Conservation (phyloP, 2,888 invertebrate genomes). For the Gnatocerus cornutus region DNA sequence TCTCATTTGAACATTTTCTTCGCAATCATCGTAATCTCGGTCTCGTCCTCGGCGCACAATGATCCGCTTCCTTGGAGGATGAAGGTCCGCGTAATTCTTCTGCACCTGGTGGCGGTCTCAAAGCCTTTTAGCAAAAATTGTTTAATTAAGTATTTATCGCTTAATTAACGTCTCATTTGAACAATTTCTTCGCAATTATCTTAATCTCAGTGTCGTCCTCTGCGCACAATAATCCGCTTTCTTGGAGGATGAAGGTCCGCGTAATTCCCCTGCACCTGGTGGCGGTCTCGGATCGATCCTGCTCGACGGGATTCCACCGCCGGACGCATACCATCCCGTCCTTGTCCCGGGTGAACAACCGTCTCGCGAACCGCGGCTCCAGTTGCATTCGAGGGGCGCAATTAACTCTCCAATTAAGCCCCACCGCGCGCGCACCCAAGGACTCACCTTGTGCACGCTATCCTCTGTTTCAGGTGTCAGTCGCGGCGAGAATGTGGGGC, state of each 20-base stretch:
- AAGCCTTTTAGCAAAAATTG: no score
- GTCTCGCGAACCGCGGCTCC: conserved; percentile 30
- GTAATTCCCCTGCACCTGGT: conserved; percentile 12
- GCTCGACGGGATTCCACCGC: conserved; percentile 36
- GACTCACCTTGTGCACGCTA: conserved; percentile 53
- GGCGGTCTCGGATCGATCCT: conserved; percentile 21
- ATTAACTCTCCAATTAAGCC: conserved; percentile 27
- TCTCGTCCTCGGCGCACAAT: no score
- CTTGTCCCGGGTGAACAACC: conserved; percentile 41
- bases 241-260: conserved; percentile 11
- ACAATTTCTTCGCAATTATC: neutral
- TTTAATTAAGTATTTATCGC: no score
- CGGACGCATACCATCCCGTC: conserved; percentile 7
- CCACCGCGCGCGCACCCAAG: conserved; percentile 50
- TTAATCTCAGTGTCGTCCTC: neutral
- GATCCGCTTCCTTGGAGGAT: no score
- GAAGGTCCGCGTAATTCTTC: no score
- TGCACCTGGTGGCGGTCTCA: no score
- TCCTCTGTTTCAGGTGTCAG: conserved; percentile 67
- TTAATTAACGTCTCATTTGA: no score
- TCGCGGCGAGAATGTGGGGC: conserved; percentile 73
- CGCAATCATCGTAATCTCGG: no score
- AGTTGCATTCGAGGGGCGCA: conserved; percentile 30
- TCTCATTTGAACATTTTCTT: no score
- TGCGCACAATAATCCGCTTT: neutral